Evolutionary conservation across 2,888 invertebrate species (phyloP).

Genomic region (Ornithoptera priamus): DNA sequence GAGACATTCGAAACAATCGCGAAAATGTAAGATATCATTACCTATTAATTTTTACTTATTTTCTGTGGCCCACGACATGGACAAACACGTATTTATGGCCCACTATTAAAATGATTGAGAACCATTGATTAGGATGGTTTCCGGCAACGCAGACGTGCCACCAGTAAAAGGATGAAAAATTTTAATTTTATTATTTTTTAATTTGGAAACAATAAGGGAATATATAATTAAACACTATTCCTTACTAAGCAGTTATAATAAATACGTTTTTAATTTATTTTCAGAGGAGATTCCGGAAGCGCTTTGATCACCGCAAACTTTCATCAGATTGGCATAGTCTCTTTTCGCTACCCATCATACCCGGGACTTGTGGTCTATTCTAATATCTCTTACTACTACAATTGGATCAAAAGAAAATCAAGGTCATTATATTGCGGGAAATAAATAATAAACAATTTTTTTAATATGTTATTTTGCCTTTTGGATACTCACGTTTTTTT

Average conservation of each 20-base stretch:
- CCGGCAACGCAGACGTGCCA: too few species aligned
- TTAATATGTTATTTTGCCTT: background rate
- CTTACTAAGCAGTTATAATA: background rate
- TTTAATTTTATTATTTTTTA: too few species aligned
- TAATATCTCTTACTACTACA: constrained; percentile 47
- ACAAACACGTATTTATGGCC: too few species aligned
- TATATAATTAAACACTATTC: background rate
- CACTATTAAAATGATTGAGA: too few species aligned
- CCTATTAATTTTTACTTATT: too few species aligned
- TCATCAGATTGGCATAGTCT: constrained; percentile 50
- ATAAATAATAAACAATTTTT: background rate
- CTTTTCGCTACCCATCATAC: constrained; percentile 38
- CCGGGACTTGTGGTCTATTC: constrained; percentile 50
- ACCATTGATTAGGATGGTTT: too few species aligned
- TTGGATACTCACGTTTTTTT: background rate
- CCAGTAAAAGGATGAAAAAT: too few species aligned
- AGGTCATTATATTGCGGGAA: constrained; percentile 32
- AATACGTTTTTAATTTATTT: background rate
- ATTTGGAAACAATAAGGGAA: background rate
- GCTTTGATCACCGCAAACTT: constrained; percentile 41
- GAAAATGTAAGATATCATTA: too few species aligned
- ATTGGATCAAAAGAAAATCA: constrained; percentile 43
- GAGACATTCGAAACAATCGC: too few species aligned
- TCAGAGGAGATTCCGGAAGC: constrained; percentile 56
- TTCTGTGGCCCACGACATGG: too few species aligned